phyloP scores from a whole-genome alignment of 2,113 vertebrate species.

The Psittacula cyanocephala region DNA sequence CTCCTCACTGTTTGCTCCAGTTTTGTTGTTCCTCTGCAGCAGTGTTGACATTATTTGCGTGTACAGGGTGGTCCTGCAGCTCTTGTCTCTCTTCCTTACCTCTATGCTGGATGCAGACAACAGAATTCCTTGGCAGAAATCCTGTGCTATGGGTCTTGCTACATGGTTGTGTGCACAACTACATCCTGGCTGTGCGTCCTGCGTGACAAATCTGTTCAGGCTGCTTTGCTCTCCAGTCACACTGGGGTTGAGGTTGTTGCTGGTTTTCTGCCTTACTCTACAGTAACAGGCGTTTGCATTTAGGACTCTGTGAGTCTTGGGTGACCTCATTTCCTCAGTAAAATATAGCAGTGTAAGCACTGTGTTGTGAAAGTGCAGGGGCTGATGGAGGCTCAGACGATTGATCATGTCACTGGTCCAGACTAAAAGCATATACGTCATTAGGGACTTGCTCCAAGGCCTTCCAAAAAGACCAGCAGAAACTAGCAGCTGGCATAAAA shows the following conservation, averaged over 20 bases:
- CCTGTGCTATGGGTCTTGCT: neutral
- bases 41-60: neutral
- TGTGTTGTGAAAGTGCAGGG: neutral
- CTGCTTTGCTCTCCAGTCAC: neutral
- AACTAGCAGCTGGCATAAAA: neutral
- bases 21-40: neutral
- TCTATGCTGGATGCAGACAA: neutral
- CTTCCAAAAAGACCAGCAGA: neutral
- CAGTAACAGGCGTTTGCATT: neutral
- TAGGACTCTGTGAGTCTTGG: neutral
- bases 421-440: neutral
- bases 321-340: neutral
- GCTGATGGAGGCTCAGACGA: neutral
- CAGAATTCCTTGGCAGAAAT: neutral
- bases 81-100: neutral
- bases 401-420: neutral
- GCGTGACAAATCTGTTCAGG: neutral
- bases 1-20: neutral
- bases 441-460: neutral
- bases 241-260: neutral
- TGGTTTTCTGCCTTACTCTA: neutral
- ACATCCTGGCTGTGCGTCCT: fast-evolving
- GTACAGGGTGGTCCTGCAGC: neutral
- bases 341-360: neutral
- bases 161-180: fast-evolving